Evolutionary conservation across 2,113 vertebrate species (phyloP), one percentile per base, ranked within the genome.

Genomic region (Natator depressus): DNA sequence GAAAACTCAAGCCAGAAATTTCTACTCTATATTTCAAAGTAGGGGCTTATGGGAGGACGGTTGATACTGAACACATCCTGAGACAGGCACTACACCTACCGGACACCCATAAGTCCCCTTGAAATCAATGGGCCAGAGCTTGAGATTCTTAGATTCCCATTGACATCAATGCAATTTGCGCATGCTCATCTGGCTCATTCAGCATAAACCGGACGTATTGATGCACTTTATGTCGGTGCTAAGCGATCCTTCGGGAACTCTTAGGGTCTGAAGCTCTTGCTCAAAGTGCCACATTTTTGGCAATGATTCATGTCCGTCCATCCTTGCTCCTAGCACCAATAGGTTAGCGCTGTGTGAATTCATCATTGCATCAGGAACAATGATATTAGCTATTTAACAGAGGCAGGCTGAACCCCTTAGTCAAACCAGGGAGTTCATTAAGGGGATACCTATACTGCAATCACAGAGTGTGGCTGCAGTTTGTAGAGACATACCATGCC

Each of bases 11-110:
- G 76, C 82, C 79, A 50, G 57, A 53, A 90, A 49, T 22, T 47
- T 1, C 10, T 42, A 10, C 27, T 10, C 31, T 80, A 54, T 29
- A 51, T 85, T 87, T 79, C 47, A 93, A 91, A 54, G 25, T n/a
- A n/a, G 53, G 59, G 35, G 50, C 54, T 27, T 90, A 54, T 2
- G 87, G 27, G 17, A 49, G 0, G 0, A 31, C 80, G 88, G 38
- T 6, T 20, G 72, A 10, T 1, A 47, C 57, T 12, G 31, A 80
- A 50, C 2, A 75, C 75, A 79, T 49, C 10, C 57, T 89, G 88
- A 78, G 84, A 81, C 81, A 53, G 35, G 47, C n/a, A 22, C 9
- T n/a, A 22, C 79, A n/a, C 49, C 22, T 87, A 75, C 46, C 87
- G 84, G 94, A 62, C 62, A 82, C 78, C 55, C 85, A 50, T 16